Percentiles rank a stretch among this genome's conserved stretches.
These are phyloP conservation scores for Pangasius djambal DNA, from an alignment of 2,797 vertebrate genomes.

Conservation along the genomic window DNA sequence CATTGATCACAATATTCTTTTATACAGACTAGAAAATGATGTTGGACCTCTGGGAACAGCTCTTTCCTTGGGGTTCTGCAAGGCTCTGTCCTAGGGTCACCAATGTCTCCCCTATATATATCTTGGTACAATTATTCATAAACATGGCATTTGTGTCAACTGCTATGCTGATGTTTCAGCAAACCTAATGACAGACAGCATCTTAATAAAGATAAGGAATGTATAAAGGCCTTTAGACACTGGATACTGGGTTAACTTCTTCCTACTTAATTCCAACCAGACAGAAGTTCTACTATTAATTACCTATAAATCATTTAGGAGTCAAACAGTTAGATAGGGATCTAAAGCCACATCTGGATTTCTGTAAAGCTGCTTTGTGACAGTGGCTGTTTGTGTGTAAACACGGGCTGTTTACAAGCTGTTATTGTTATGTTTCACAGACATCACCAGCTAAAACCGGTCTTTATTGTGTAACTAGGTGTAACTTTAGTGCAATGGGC, in stretches of 20 bases:
- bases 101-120: neutral
- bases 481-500: neutral
- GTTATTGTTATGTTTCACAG: neutral
- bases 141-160: neutral
- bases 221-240: no score
- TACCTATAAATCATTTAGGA: no score
- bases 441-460: neutral
- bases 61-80: no score
- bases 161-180: neutral
- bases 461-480: neutral
- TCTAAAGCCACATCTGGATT: neutral
- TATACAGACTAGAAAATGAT: neutral
- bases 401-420: neutral
- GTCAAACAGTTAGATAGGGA: no score
- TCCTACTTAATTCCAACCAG: no score
- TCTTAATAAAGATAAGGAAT: neutral
- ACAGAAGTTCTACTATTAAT: no score
- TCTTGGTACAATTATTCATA: neutral
- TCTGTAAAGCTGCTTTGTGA: neutral
- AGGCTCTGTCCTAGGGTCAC: neutral
- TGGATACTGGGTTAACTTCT: no score
- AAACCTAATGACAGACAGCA: neutral
- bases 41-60: neutral
- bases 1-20: neutral
- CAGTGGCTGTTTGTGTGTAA: neutral